Evolutionary conservation across 1,140 invertebrate species (phyloP), one percentile per base, ranked within the genome.

Genomic region (Andricus grossulariae): DNA sequence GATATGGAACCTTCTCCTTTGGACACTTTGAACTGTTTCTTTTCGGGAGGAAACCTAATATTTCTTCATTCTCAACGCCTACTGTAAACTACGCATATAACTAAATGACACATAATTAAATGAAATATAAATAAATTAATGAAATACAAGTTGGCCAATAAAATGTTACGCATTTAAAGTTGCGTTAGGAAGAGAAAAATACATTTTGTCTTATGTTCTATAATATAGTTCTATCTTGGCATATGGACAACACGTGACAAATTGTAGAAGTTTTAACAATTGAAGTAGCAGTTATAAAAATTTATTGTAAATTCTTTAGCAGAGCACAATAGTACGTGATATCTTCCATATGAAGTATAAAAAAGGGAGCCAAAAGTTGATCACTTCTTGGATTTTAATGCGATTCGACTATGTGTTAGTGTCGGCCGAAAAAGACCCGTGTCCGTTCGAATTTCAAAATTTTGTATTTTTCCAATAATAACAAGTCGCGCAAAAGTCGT

Each of bases 381-480:
- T 66, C 60, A 66, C 60, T 39, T 66, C 60, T 66, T 66, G 60
- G 32, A 66, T 66, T 66, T 66, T 66, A 39, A 66, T 39, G 60
- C 60, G 60, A 66, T 66, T 66, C 60, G 60, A 66, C 60, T 66
- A 39, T 66, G 16, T 66, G 12, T 32, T 60, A 25, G 25, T 25
- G 60, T 66, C 60, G 60, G 21, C 60, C 32, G 32, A 66, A 32
- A 66, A 66, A 66, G 60, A 66, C 25, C 60, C 60, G 25, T 32
- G 60, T 39, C 57, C 32, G 60, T 66, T 66, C 60, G 60, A 66
- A 66, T 66, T 66, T 66, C 60, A 66, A 66, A 66, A 66, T 66
- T 66, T 66, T 66, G 60, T 66, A 66, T 66, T 66, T 66, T 66
- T 66, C 60, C 60, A 66, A 39, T 66, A 57, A 66, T 55, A 55